Percentiles rank a stretch among this genome's conserved stretches.
phyloP scores from a whole-genome alignment of 2,113 vertebrate genomes.

The Antigone vipio region DNA sequence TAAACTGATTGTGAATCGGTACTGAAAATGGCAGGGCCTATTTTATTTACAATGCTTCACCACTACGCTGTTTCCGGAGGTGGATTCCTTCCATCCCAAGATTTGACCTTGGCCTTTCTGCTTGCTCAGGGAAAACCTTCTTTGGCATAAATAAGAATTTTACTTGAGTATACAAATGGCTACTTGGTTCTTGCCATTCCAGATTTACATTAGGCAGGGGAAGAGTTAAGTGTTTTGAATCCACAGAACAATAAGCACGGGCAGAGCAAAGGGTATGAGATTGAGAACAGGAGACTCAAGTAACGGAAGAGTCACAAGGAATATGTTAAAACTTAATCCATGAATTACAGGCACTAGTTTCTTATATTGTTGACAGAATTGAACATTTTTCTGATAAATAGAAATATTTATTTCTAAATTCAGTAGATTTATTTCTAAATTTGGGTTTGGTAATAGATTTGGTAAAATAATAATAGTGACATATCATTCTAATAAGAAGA shows the following conservation, averaged over 20 bases:
- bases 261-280: background rate
- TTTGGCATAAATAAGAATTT: background rate
- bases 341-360: background rate
- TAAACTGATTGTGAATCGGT: background rate
- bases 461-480: background rate
- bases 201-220: background rate
- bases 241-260: background rate
- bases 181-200: background rate
- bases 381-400: background rate
- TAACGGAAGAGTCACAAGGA: background rate
- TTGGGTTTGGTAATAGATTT: background rate
- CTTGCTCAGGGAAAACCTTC: background rate
- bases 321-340: background rate
- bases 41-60: background rate
- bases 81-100: background rate
- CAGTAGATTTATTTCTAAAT: background rate
- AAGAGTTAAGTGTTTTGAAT: background rate
- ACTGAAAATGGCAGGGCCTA: background rate
- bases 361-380: background rate
- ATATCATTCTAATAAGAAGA: background rate
- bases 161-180: background rate
- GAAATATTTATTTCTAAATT: too few species aligned
- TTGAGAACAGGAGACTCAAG: background rate
- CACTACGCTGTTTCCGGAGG: background rate
- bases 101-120: background rate